A percentile compares a stretch with the other conserved stretches of the same genome.
These are phyloP conservation scores for Mirza zaza DNA, from an alignment of 2,113 vertebrate genomes.

Conservation along the genomic window DNA sequence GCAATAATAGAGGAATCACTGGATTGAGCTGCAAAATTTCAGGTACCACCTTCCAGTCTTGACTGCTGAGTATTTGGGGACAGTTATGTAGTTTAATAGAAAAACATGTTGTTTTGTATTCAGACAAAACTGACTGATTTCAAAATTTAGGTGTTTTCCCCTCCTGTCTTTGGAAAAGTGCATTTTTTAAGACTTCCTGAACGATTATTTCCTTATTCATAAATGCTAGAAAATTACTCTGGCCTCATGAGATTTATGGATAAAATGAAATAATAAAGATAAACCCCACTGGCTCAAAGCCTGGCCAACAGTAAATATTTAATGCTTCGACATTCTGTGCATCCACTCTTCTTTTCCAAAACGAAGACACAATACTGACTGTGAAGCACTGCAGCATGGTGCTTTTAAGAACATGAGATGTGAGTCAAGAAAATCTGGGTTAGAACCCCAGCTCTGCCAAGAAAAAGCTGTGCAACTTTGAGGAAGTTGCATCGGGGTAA, in stretches of 20 bases:
- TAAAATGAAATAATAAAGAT: not conserved
- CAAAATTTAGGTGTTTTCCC: slow-evolving; percentile 12
- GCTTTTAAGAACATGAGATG: not conserved
- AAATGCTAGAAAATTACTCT: slow-evolving; percentile 13
- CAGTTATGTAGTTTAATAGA: not conserved
- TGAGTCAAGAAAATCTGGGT: not conserved
- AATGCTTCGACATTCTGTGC: not conserved
- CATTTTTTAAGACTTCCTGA: not conserved
- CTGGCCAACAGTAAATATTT: not conserved
- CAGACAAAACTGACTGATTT: not conserved
- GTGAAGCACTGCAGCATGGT: not conserved
- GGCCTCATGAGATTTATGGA: not conserved
- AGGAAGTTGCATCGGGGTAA: not conserved
- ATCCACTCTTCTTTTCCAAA: not conserved
- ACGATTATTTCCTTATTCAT: not conserved
- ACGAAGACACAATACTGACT: not conserved
- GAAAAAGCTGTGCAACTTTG: not conserved
- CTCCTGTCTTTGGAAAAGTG: not conserved
- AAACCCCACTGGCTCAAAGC: not conserved
- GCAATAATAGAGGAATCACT: not conserved
- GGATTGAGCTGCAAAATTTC: not conserved
- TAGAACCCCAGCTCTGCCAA: not conserved
- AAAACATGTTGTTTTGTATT: not conserved
- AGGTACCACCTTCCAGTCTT: not conserved
- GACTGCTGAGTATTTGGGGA: not conserved